phyloP scores from a whole-genome alignment of 1,140 invertebrate species.

The Bombus consobrinus region DNA sequence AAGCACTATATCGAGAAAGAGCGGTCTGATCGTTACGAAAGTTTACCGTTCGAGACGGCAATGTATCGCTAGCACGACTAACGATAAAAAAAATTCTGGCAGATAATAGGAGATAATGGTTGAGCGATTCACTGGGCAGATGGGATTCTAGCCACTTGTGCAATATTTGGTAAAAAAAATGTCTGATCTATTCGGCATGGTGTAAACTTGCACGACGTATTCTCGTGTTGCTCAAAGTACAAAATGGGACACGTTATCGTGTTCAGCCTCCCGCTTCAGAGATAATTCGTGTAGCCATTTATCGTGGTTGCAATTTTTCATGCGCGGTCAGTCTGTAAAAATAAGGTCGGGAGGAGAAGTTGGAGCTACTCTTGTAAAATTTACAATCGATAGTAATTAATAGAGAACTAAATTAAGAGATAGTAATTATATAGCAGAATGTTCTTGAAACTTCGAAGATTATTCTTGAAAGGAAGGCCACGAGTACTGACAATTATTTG shows the following conservation, averaged over 20 bases:
- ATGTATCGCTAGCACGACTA: not conserved
- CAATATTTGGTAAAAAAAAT: not conserved
- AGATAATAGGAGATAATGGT: conserved; percentile 1
- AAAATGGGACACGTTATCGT: conserved; percentile 2
- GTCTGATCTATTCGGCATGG: not conserved
- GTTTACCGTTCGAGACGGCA: not conserved
- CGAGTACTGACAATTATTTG: not conserved
- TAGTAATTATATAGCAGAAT: not conserved
- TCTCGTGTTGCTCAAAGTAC: conserved; percentile 6
- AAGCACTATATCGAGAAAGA: not conserved
- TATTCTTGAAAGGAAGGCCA: not conserved
- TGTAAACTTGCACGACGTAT: not conserved
- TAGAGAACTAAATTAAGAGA: not conserved
- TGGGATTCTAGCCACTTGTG: not conserved
- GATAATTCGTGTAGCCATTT: conserved; percentile 10
- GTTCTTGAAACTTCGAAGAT: not conserved
- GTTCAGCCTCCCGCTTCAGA: not conserved
- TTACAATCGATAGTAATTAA: not conserved
- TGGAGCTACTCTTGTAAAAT: too few species aligned
- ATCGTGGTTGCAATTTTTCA: conserved; percentile 5
- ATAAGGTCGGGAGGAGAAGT: not conserved
- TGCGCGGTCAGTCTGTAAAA: not conserved
- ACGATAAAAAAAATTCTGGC: not conserved
- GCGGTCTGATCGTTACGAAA: not conserved
- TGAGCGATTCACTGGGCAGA: not conserved